Base-by-base conservation (phyloP, 2,113 vertebrate species). In the Hipposideros armiger region DNA sequence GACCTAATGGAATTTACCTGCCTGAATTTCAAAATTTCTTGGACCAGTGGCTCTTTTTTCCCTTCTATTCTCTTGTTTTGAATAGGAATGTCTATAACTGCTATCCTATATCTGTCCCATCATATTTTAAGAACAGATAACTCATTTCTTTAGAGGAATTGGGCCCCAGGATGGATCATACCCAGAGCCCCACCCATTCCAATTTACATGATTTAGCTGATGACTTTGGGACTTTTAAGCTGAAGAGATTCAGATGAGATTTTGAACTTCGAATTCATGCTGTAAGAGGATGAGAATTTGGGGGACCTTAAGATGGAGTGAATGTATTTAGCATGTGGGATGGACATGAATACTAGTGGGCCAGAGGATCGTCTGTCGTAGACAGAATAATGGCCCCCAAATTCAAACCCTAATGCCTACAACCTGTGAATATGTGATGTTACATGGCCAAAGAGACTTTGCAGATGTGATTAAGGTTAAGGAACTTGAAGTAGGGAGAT, bases 201-300 rank as follows among this genome's bases (percentile, higher is more conserved):
- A 42, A 13, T 85, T 91, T 62, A 47, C 5, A 16, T 90, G 22
- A 62, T 42, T 89, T 77, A 52, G 45, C 54, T 47, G n/a, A 52
- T 70, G 78, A 80, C 28, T 85, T 56, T 73, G 64, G n/a, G 45
- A 28, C 56, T 85, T 90, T 47, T n/a, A 47, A 80, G 28, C n/a
- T 64, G 62, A 72, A 64, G 94, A 73, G 28, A 77, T 45, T 91
- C n/a, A 45, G 56, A 32, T 52, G 62, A 86, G 36, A 73, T 56
- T 85, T 90, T 72, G 95, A 93, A 85, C 45, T 92, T 93, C 3
- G 60, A 85, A 40, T 52, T 50, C 22, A 54, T 78, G 13, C 10
- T 36, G 10, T 64, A 62, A 54, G 30, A 26, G 45, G 73, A 50
- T 60, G 62, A 77, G 64, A 60, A 69, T 84, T 60, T 52, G 3